Evolutionary conservation across 2,888 invertebrate species (phyloP).

Genomic region (Dryocosmus kuriphilus): DNA sequence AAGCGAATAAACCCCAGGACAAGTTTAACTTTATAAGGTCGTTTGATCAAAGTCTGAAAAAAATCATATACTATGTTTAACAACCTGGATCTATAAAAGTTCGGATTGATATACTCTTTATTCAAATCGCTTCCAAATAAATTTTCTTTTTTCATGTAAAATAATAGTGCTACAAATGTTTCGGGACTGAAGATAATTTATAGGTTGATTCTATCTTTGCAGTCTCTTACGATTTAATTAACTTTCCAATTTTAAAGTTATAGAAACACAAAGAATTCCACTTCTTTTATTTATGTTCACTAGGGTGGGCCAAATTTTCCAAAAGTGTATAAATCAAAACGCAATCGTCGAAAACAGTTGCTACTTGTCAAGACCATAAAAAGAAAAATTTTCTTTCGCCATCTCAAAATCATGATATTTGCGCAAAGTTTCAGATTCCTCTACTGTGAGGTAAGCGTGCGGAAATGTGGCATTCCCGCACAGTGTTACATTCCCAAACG

Average conservation of each 20-base stretch:
- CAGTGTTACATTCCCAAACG: too few species aligned
- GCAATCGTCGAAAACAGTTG: too few species aligned
- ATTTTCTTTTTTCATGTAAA: slow-evolving; percentile 13
- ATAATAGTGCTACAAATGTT: slow-evolving; percentile 13
- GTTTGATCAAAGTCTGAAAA: slow-evolving; percentile 10
- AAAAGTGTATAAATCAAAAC: too few species aligned
- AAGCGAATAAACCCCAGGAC: slow-evolving; percentile 3
- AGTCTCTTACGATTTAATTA: neutral
- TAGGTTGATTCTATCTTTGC: neutral
- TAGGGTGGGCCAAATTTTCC: too few species aligned
- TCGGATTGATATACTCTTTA: slow-evolving; percentile 24
- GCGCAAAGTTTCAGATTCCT: too few species aligned
- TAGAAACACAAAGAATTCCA: neutral
- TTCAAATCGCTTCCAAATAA: slow-evolving; percentile 21
- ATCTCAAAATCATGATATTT: too few species aligned
- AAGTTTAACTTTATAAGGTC: slow-evolving; percentile 32
- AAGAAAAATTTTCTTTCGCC: too few species aligned
- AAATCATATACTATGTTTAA: slow-evolving; percentile 28
- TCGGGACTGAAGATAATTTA: slow-evolving; percentile 23
- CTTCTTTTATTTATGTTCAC: too few species aligned
- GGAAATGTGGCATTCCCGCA: too few species aligned
- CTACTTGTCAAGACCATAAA: too few species aligned
- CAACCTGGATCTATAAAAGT: slow-evolving; percentile 32
- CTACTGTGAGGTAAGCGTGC: too few species aligned
- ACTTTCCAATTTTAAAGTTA: neutral